Evolutionary conservation across 2,888 invertebrate genomes (phyloP).

Genomic region (Cephus pygmeus): DNA sequence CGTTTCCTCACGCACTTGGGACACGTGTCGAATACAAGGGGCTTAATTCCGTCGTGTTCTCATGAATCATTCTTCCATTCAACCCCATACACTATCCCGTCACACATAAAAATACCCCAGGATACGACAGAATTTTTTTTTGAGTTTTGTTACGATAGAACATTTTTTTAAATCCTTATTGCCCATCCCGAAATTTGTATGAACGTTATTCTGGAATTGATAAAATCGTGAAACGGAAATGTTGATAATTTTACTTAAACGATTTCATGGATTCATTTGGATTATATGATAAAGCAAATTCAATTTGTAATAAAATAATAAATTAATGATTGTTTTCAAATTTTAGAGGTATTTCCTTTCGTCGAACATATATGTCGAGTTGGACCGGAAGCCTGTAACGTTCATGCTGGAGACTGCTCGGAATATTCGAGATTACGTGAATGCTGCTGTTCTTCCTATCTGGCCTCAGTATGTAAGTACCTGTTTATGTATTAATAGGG

Average conservation of each 20-base stretch:
- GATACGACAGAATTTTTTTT: background rate
- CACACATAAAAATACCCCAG: background rate
- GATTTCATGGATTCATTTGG: background rate
- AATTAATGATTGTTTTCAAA: conserved; percentile 9
- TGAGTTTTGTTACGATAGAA: background rate
- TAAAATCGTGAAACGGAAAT: background rate
- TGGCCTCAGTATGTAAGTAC: conserved; percentile 72
- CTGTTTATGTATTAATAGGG: background rate
- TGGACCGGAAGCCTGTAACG: conserved; percentile 72
- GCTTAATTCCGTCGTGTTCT: conserved; percentile 24
- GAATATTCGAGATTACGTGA: conserved; percentile 72
- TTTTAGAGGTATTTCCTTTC: conserved; percentile 75
- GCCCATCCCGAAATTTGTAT: background rate
- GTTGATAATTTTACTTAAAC: background rate
- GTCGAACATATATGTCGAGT: conserved; percentile 77
- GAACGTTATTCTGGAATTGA: background rate
- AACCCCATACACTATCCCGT: background rate
- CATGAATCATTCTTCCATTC: conserved; percentile 22
- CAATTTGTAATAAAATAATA: background rate
- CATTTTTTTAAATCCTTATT: background rate
- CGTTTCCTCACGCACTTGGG: conserved; percentile 45
- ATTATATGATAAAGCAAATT: background rate
- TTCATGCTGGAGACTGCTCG: conserved; percentile 73
- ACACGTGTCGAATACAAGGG: conserved; percentile 40
- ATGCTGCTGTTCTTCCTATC: conserved; percentile 75